A percentile compares a stretch with the other conserved stretches of the same genome.
These are phyloP conservation scores for Pantherophis vulpinus DNA, from an alignment of 2,797 vertebrate species.

Conservation along the genomic window DNA sequence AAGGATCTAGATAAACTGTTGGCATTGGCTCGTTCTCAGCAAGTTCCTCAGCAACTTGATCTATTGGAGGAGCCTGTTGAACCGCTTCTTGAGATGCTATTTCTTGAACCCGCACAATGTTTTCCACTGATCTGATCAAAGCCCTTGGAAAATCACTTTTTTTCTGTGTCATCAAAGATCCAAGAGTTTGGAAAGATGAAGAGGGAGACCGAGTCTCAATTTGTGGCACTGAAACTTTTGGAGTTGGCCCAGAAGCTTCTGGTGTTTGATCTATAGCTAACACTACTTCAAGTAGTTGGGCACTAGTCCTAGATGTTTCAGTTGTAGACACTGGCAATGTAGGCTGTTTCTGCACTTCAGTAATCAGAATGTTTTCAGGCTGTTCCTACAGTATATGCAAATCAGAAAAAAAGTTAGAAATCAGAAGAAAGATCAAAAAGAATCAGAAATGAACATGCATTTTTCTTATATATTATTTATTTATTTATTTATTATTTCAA, in stretches of 20 bases:
- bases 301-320: neutral
- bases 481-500: too few species aligned
- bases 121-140: conserved; percentile 6
- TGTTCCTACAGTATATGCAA: conserved; percentile 33
- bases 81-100: neutral
- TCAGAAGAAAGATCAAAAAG: too few species aligned
- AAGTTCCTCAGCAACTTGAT: neutral
- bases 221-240: neutral
- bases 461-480: neutral
- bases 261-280: neutral
- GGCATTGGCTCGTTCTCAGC: conserved; percentile 19
- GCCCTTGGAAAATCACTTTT: neutral
- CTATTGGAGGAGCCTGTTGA: neutral
- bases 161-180: neutral
- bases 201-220: neutral
- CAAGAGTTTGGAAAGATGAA: neutral
- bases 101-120: neutral
- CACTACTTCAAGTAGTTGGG: neutral
- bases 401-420: neutral
- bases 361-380: neutral
- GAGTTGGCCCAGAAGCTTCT: neutral
- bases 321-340: neutral
- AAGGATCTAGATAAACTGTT: conserved; percentile 72
- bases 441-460: neutral
- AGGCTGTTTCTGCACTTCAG: conserved; percentile 21